Conservation (phyloP, 2,113 vertebrate genomes). For the Trichomycterus rosablanca region DNA sequence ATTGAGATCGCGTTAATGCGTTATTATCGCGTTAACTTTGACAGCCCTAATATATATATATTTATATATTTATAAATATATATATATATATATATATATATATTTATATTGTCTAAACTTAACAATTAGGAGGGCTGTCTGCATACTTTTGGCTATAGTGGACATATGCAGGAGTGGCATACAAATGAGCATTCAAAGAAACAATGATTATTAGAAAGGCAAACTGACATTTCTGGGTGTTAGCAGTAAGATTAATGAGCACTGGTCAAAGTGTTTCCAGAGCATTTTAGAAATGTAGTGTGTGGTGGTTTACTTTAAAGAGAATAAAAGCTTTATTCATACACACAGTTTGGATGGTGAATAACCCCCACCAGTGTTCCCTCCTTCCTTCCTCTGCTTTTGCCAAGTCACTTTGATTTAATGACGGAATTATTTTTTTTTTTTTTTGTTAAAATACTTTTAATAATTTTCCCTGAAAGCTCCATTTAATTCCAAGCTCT, state of each 20-base stretch:
- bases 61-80: too few species aligned
- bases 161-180: too few species aligned
- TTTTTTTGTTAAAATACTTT: background rate
- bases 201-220: background rate
- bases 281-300: background rate
- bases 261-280: too few species aligned
- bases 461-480: constrained; percentile 1
- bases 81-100: too few species aligned
- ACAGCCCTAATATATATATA: too few species aligned
- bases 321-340: constrained; percentile 5
- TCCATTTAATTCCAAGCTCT: background rate
- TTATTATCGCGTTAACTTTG: too few species aligned
- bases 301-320: background rate
- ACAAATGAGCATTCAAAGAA: too few species aligned
- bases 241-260: constrained; percentile 1
- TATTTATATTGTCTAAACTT: too few species aligned
- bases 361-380: background rate
- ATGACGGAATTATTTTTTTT: background rate
- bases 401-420: background rate
- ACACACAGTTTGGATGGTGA: background rate
- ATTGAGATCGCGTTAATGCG: too few species aligned
- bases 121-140: too few species aligned
- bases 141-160: too few species aligned
- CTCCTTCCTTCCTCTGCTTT: constrained; percentile 3
- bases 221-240: constrained; percentile 19